Percentiles rank a stretch among this genome's conserved stretches.
These are phyloP conservation scores for Penaeus indicus DNA, from an alignment of 1,140 invertebrate species.

Conservation along the genomic window DNA sequence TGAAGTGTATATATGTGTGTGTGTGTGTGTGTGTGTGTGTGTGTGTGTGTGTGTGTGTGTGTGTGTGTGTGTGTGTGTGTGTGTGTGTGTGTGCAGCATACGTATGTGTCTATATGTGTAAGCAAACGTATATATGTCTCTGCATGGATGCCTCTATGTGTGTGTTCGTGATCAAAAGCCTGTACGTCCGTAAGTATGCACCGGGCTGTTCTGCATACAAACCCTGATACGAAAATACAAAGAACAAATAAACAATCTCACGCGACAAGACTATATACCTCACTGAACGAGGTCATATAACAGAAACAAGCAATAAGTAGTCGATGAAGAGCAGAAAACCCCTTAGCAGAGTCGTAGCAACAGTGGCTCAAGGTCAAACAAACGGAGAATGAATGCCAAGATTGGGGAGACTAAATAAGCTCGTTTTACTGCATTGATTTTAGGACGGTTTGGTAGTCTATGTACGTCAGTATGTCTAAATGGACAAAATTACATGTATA, in stretches of 20 bases:
- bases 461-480: background rate
- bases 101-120: background rate
- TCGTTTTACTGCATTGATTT: no score
- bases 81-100: no score
- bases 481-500: background rate
- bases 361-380: no score
- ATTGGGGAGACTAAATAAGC: no score
- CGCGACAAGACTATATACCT: no score
- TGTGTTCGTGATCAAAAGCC: background rate
- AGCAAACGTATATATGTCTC: background rate
- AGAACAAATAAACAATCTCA: background rate
- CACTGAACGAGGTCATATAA: no score
- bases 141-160: background rate
- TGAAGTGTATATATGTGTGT: conserved; percentile 30
- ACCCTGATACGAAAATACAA: background rate
- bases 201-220: no score
- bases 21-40: background rate
- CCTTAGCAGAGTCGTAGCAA: no score
- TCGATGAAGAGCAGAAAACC: no score
- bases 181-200: background rate
- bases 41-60: background rate
- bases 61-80: no score
- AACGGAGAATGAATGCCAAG: no score
- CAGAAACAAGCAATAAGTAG: no score
- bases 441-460: background rate